phyloP scores from a whole-genome alignment of 2,113 vertebrate genomes.

The Theropithecus gelada region DNA sequence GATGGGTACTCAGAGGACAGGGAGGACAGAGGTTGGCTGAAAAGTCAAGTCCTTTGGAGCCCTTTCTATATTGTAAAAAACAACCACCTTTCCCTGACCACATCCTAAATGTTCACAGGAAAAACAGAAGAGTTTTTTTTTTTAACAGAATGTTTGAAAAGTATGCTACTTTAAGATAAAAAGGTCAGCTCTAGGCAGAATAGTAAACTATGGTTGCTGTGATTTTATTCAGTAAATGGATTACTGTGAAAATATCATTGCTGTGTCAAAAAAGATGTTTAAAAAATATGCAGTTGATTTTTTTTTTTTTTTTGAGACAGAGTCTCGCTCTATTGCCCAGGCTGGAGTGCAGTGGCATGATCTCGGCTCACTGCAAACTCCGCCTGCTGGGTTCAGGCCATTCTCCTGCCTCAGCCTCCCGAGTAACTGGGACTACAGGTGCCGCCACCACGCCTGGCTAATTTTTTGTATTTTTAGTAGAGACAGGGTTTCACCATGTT shows the following conservation, averaged over 20 bases:
- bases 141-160: neutral
- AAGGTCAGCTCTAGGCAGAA: neutral
- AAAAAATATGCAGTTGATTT: neutral
- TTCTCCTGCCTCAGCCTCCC: too few relatives aligned
- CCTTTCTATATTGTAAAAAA: neutral
- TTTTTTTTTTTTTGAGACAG: too few relatives aligned
- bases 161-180: neutral
- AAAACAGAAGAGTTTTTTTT: neutral
- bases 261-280: neutral
- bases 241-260: neutral
- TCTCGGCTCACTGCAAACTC: too few relatives aligned
- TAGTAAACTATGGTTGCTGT: neutral
- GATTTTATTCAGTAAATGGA: neutral
- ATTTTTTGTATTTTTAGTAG: too few relatives aligned
- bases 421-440: too few relatives aligned
- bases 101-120: neutral
- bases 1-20: neutral
- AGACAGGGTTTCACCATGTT: too few relatives aligned
- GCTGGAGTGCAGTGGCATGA: fast-evolving
- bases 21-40: neutral
- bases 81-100: neutral
- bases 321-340: too few relatives aligned
- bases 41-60: neutral
- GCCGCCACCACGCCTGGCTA: fast-evolving
- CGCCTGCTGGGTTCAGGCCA: too few relatives aligned